Evolutionary conservation across 2,888 invertebrate genomes (phyloP), one percentile per base, ranked within the genome.

Genomic region (Napeogenes inachia): DNA sequence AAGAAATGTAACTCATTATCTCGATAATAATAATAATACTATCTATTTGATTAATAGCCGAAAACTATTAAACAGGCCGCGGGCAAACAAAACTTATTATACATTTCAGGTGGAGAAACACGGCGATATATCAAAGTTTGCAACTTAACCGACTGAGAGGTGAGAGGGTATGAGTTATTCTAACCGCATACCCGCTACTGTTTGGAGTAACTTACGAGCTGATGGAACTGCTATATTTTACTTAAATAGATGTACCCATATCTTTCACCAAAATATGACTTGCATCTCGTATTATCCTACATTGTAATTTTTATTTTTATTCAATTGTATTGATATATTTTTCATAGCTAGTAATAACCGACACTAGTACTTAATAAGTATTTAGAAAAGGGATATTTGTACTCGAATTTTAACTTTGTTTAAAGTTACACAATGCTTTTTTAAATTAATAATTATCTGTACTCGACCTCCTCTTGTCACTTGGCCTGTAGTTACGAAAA

Each of bases 41-140:
- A 63, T 61, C 63, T 63, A 53, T 60, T 54, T 56, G 64, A 68
- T 63, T 60, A 67, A 66, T 67, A 67, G 56, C 57, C 60, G 35
- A 64, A 60, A 61, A 66, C 66, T 60, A 64, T 68, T 63, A 60
- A 67, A 62, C 64, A 61, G 62, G 64, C 67, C 68, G 71, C 65
- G 66, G 69, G 69, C 59, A 59, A 67, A 63, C 66, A 62, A 70
- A 75, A 73, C 69, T 74, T 71, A 72, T 74, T 74, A 74, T 73
- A 75, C 72, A 73, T 68, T 82, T 80, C 85, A 85, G 86, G 85
- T 84, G 80, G 78, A 75, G 73, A 64, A 71, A 75, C 76, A 71
- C 71, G 76, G 78, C 76, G 73, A 83, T 88, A 84, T 87, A 86
- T 87, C 88, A 87, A 84, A 87, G 87, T 88, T 88, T 84, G 84